A percentile compares a stretch with the other conserved stretches of the same genome.
Evolutionary conservation across 2,797 vertebrate species (phyloP).

Genomic region (Poecilia velifera): DNA sequence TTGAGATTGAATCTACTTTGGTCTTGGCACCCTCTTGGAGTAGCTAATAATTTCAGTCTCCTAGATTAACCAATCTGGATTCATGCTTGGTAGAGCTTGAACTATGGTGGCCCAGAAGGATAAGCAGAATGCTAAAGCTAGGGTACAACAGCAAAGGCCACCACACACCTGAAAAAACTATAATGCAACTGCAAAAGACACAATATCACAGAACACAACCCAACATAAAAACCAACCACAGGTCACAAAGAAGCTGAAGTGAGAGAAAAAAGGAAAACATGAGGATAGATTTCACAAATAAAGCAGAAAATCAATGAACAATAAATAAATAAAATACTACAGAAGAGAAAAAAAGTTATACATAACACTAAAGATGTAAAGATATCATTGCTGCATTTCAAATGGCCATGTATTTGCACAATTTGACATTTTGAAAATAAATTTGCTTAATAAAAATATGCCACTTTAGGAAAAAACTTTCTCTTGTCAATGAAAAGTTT

Average conservation of each 20-base stretch:
- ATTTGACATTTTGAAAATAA: no score
- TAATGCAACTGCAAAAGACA: neutral
- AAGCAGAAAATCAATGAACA: neutral
- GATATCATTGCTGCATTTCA: neutral
- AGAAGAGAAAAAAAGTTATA: neutral
- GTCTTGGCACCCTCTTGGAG: neutral
- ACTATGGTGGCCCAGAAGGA: neutral
- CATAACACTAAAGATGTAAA: neutral
- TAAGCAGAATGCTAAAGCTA: neutral
- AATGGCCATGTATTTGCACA: no score
- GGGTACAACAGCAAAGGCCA: neutral
- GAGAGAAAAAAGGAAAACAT: neutral
- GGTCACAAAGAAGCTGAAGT: neutral
- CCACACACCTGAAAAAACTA: neutral
- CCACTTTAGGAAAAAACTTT: no score
- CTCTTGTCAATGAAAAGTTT: no score
- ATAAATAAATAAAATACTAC: neutral
- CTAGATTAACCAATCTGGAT: neutral
- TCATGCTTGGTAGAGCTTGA: neutral
- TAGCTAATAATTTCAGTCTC: neutral
- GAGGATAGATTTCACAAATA: neutral
- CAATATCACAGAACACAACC: neutral
- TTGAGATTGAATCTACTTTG: neutral
- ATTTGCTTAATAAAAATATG: no score
- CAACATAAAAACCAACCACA: neutral